A percentile compares a stretch with the other conserved stretches of the same genome.
Conservation (phyloP, 2,113 vertebrate species). For the Tragulus kanchil region DNA sequence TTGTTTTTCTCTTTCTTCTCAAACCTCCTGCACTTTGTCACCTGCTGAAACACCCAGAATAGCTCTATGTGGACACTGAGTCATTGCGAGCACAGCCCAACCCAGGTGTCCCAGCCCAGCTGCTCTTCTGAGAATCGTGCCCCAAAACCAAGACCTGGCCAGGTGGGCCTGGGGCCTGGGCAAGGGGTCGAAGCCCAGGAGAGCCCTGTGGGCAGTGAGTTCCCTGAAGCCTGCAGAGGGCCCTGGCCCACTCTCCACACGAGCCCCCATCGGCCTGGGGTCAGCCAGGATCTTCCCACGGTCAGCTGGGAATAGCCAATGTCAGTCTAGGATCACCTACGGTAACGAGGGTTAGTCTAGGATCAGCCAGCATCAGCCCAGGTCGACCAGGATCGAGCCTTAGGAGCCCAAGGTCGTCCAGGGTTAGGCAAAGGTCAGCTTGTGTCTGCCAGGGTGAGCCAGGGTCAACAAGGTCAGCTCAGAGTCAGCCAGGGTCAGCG, state of each 20-base stretch:
- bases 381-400: not conserved
- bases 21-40: not conserved
- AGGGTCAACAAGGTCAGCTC: not conserved
- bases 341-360: not conserved
- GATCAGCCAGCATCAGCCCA: not conserved
- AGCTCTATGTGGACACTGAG: not conserved
- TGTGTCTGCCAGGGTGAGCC: not conserved
- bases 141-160: not conserved
- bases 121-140: not conserved
- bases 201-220: not conserved
- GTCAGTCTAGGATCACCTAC: not conserved
- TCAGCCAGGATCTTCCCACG: not conserved
- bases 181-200: not conserved
- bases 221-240: not conserved
- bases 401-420: not conserved
- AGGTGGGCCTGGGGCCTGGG: not conserved
- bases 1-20: conserved; percentile 68
- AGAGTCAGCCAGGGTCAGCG: not conserved
- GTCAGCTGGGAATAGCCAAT: not conserved
- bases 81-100: conserved; percentile 48
- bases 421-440: not conserved
- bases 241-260: not conserved
- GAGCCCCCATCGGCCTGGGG: too few relatives aligned
- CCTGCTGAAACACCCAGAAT: conserved; percentile 63
- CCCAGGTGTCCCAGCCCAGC: conserved; percentile 45